Conservation (phyloP, 2,797 vertebrate species). For the Muscicapa comitata region DNA sequence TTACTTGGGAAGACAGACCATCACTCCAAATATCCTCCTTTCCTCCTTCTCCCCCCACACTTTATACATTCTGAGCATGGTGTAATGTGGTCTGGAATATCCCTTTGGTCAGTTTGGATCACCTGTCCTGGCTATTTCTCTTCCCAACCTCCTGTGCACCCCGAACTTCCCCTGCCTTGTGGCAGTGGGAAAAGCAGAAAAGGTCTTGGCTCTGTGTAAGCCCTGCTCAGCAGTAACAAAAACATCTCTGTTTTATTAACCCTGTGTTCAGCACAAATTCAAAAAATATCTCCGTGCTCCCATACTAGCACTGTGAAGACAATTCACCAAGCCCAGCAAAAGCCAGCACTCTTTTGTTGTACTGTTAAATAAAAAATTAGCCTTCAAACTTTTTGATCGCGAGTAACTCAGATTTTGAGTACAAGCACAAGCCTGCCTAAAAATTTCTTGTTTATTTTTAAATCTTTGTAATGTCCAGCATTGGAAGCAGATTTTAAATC, state of each 20-base stretch:
- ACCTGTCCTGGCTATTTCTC: no score
- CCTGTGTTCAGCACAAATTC: not conserved
- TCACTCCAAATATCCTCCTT: not conserved
- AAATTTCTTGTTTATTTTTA: not conserved
- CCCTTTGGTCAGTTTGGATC: not conserved
- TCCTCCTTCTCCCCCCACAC: not conserved
- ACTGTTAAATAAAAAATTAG: not conserved
- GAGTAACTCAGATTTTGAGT: not conserved
- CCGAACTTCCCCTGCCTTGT: rapidly evolving
- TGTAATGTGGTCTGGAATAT: not conserved
- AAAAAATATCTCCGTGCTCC: not conserved
- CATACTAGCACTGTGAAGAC: not conserved
- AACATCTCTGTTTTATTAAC: not conserved
- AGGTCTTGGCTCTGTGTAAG: not conserved
- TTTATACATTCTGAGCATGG: not conserved
- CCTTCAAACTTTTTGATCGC: not conserved
- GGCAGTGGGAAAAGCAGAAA: not conserved
- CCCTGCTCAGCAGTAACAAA: not conserved
- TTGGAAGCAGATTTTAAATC: not conserved
- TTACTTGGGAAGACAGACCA: not conserved
- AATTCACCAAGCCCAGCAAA: not conserved
- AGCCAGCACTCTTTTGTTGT: not conserved
- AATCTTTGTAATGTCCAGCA: not conserved
- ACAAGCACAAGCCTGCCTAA: not conserved
- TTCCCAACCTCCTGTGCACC: rapidly evolving